A percentile compares a stretch with the other conserved stretches of the same genome.
Conservation (phyloP, 2,888 invertebrate species). For the Agrochola macilenta region DNA sequence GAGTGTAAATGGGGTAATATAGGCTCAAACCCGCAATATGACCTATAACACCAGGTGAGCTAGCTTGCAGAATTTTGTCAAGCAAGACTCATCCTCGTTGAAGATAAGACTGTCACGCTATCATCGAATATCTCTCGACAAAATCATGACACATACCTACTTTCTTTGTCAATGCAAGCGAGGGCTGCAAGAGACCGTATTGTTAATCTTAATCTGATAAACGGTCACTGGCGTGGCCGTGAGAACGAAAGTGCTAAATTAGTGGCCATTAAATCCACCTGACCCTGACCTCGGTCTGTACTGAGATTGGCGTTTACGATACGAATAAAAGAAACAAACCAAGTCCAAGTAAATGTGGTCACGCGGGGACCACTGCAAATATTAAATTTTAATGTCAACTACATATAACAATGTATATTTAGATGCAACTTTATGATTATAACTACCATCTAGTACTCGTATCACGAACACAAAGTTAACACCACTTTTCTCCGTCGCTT, state of each 20-base stretch:
- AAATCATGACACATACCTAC: slow-evolving; percentile 3
- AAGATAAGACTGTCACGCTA: neutral
- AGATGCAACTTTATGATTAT: neutral
- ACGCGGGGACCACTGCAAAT: slow-evolving; percentile 9
- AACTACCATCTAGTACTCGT: neutral
- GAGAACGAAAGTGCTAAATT: slow-evolving; percentile 50
- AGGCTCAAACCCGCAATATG: neutral
- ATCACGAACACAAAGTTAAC: neutral
- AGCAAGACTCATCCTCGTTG: neutral
- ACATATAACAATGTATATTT: too few species aligned
- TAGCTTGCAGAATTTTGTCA: neutral
- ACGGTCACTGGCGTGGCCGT: slow-evolving; percentile 42
- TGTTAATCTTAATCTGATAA: slow-evolving; percentile 52
- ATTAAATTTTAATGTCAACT: neutral
- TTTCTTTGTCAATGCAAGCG: neutral
- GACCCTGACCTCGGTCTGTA: slow-evolving; percentile 37
- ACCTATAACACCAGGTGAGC: neutral
- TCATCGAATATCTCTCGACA: neutral
- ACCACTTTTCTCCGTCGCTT: neutral
- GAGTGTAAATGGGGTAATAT: too few species aligned
- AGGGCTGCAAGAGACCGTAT: slow-evolving; percentile 12
- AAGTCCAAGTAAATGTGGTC: slow-evolving; percentile 39
- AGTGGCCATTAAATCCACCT: slow-evolving; percentile 46
- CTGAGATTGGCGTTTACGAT: slow-evolving; percentile 53
- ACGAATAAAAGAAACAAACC: slow-evolving; percentile 31